These are phyloP conservation scores for Lagenorhynchus albirostris DNA, from an alignment of 2,113 vertebrate genomes.

Conservation along the genomic window DNA sequence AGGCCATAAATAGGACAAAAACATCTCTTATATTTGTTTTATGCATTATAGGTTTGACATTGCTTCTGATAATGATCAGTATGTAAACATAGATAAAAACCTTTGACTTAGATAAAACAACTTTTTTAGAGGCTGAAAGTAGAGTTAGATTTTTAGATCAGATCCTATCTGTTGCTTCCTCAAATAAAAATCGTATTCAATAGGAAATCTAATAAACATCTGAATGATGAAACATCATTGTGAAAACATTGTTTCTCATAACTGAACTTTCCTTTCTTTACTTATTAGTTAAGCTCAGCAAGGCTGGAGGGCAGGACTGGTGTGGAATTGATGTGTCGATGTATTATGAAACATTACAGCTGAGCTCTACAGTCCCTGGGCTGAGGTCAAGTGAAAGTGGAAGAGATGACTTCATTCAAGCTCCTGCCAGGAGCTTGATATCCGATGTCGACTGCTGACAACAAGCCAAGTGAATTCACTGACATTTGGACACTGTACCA, in stretches of 20 bases:
- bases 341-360: slow-evolving; percentile 16
- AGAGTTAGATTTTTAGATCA: background rate
- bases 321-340: background rate
- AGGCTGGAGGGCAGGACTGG: background rate
- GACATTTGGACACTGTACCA: slow-evolving; percentile 65
- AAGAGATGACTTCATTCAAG: slow-evolving; percentile 55
- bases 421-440: slow-evolving; percentile 59
- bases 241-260: background rate
- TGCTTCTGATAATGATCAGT: background rate
- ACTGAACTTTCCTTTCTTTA: background rate
- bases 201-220: background rate
- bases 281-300: background rate
- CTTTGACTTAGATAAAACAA: slow-evolving; percentile 29
- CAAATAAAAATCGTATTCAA: slow-evolving; percentile 18
- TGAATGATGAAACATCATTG: background rate
- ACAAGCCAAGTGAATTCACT: slow-evolving; percentile 74
- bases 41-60: slow-evolving; percentile 4
- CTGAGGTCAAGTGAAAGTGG: slow-evolving; percentile 68
- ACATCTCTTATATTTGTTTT: background rate
- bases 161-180: background rate
- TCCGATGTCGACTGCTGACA: slow-evolving; percentile 35
- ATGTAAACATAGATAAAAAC: background rate
- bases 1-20: background rate
- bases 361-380: background rate
- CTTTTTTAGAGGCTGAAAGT: background rate